Conservation (phyloP, 2,113 vertebrate species). For the Ophiodon elongatus region DNA sequence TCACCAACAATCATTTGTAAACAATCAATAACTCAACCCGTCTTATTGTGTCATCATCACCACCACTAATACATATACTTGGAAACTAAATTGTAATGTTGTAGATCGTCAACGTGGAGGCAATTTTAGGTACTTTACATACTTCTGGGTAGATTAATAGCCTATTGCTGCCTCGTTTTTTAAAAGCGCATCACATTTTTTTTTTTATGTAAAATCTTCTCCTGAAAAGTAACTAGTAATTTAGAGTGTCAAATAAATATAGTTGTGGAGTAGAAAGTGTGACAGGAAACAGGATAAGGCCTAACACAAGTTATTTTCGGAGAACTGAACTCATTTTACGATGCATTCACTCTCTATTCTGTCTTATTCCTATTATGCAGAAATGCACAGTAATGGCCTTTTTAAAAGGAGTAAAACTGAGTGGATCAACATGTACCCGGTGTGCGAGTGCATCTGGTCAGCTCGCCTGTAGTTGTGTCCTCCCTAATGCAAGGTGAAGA, state of each 20-base stretch:
- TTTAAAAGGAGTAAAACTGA: conserved; percentile 10
- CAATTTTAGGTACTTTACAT: neutral
- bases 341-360: neutral
- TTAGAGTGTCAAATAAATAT: neutral
- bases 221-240: neutral
- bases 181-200: neutral
- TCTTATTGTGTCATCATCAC: neutral
- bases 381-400: conserved; percentile 8
- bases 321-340: neutral
- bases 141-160: neutral
- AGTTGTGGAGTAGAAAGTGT: too few relatives aligned
- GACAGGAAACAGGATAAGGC: neutral
- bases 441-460: conserved; percentile 19
- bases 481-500: conserved; percentile 68
- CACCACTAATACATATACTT: neutral
- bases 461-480: conserved; percentile 21
- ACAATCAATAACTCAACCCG: too few relatives aligned
- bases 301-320: neutral
- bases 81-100: neutral
- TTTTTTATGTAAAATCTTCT: neutral
- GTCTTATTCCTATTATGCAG: neutral
- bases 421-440: neutral
- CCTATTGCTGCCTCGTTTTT: neutral
- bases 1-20: too few relatives aligned
- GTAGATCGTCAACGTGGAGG: neutral